These are phyloP conservation scores for Plotosus lineatus DNA, from an alignment of 2,113 vertebrate genomes.

Conservation along the genomic window DNA sequence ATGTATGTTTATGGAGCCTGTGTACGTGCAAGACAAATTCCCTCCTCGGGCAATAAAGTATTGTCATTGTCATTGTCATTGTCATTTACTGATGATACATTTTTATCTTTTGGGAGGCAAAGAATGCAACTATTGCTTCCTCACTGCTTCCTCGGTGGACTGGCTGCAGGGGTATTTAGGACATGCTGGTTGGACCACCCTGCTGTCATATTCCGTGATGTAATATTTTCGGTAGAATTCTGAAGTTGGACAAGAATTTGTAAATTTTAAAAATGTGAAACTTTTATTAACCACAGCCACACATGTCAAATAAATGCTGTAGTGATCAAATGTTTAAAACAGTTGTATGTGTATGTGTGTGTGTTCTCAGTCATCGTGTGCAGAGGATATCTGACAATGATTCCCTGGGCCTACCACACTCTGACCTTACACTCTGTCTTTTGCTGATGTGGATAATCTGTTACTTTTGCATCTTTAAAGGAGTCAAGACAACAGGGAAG, in stretches of 20 bases:
- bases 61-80: too few species aligned
- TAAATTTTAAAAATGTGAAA: not conserved
- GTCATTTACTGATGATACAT: too few species aligned
- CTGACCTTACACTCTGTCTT: conserved; percentile 77
- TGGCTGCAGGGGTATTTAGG: too few species aligned
- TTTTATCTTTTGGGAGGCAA: too few species aligned
- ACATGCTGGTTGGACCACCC: too few species aligned
- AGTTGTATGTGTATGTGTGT: conserved; percentile 30
- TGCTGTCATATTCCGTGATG: too few species aligned
- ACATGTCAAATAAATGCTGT: not conserved
- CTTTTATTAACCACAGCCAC: not conserved
- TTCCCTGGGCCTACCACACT: conserved; percentile 69
- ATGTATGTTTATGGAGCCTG: too few species aligned
- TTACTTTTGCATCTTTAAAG: conserved; percentile 84
- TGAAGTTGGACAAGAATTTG: not conserved
- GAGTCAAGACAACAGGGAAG: conserved; percentile 80
- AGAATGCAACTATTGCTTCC: too few species aligned
- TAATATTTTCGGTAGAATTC: not conserved
- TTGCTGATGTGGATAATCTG: conserved; percentile 77
- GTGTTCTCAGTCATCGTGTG: conserved; percentile 73
- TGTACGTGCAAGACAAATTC: too few species aligned
- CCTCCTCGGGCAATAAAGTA: too few species aligned
- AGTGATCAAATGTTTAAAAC: too few species aligned
- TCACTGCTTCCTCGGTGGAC: too few species aligned
- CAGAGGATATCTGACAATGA: conserved; percentile 73